Evolutionary conservation across 1,140 invertebrate genomes (phyloP), one percentile per base, ranked within the genome.

Genomic region (Hyles vespertilio): DNA sequence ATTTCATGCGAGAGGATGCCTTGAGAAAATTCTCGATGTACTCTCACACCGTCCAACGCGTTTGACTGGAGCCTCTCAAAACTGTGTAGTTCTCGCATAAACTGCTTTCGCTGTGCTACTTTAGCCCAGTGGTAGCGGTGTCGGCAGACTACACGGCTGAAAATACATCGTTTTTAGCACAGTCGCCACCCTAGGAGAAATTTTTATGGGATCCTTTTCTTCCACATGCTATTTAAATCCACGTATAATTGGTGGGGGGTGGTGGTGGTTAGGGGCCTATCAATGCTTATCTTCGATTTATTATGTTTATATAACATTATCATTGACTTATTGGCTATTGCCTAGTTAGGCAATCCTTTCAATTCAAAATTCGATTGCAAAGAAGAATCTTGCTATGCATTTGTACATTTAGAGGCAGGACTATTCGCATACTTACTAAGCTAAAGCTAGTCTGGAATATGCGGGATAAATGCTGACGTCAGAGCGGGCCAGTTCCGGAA

Each of bases 1-100:
- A 89, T 87, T 10, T 77, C 81, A 44, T 89, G 86, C 0, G 88
- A 89, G 8, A 89, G 65, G n/a, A 89, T 84, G 32, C 88, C 88
- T 59, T 89, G 82, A 1, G 85, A 88, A 56, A 89, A 90, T 59
- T 89, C 89, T 45, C 89, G 67, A 48, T 90, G 87, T 0, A 90
- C 85, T 61, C 86, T 75, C 0, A 90, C 85, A 9, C 87, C 89
- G 61, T 89, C 87, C 22, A 90, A 60, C 8, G 87, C 87, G 58
- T 87, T 89, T 33, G 82, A 67, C 63, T 90, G 89, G 9, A 89
- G 73, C 46, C 67, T 79, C 60, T 90, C 87, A 66, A 87, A 84
- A 47, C 76, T 86, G 51, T 83, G 80, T 2, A 89, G 76, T 61
- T 90, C 89, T 34, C 59, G 79, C 78, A 87, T 84, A 54, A 90